Conservation (phyloP, 2,797 vertebrate species). For the Epinephelus awoara region DNA sequence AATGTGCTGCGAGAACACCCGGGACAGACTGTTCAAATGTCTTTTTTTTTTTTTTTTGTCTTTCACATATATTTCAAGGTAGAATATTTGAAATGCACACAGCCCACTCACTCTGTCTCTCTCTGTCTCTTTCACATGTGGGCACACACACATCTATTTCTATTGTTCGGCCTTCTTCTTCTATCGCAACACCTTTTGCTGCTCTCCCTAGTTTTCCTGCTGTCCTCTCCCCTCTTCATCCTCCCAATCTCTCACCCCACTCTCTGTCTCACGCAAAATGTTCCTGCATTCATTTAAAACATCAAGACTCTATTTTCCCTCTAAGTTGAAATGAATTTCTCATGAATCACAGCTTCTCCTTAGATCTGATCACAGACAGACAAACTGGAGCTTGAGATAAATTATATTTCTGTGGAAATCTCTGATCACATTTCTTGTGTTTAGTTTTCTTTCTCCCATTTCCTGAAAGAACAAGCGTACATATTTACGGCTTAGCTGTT, state of each 20-base stretch:
- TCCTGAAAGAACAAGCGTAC: background rate
- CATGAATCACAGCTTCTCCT: background rate
- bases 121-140: background rate
- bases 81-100: slow-evolving; percentile 17
- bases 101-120: background rate
- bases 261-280: slow-evolving; percentile 6
- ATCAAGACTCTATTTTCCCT: background rate
- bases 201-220: background rate
- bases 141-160: background rate
- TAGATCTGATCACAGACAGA: background rate
- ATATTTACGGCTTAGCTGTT: slow-evolving; percentile 20
- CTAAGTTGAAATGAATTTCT: slow-evolving; percentile 9
- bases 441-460: background rate
- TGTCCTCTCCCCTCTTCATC: background rate
- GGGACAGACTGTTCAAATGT: slow-evolving; percentile 12
- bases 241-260: background rate
- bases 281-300: slow-evolving; percentile 22
- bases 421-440: background rate
- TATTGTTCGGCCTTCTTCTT: background rate
- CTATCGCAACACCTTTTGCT: background rate
- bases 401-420: background rate
- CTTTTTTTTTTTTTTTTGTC: background rate
- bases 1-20: background rate
- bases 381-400: background rate
- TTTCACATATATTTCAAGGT: slow-evolving; percentile 9